Base-by-base conservation (phyloP, 2,888 invertebrate genomes). In the Prosapia bicincta region DNA sequence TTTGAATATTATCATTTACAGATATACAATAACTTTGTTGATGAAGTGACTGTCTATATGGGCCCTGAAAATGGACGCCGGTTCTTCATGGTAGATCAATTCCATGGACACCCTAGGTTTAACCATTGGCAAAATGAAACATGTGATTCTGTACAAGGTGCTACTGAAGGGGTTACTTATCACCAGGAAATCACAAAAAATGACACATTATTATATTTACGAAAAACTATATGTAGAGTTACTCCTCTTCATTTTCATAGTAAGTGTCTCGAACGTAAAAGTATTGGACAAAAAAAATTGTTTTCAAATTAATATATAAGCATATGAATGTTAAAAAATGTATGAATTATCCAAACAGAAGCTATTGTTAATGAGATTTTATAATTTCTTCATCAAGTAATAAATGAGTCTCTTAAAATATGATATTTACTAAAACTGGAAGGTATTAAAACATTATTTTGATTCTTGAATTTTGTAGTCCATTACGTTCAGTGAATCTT, bases 221-320 rank as follows among this genome's bases (percentile, higher is more conserved):
- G 92, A 71, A 91, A 91, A 81, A 89, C 91, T 0, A 86, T 92
- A 6, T 93, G 92, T 83, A 89, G 90, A 82, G 85, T 88, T 0
- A 86, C 89, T 81, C 86, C 88, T 15, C 84, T 91, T 0, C 85
- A 87, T 77, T 91, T 86, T 82, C 85, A 87, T 78, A 84, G 90
- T 89, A 82, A 83, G 84, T 81, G 32, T 9, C 26, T 26, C n/a
- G n/a, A n/a, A n/a, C n/a, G n/a, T n/a, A n/a, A n/a, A n/a, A n/a
- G n/a, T n/a, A n/a, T n/a, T n/a, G n/a, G n/a, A n/a, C n/a, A n/a
- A n/a, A n/a, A n/a, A n/a, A n/a, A n/a, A n/a, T n/a, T n/a, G n/a
- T n/a, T n/a, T n/a, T n/a, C n/a, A n/a, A n/a, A n/a, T n/a, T n/a
- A n/a, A n/a, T n/a, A n/a, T n/a, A n/a, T n/a, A n/a, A n/a, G n/a